These are phyloP conservation scores for Riparia riparia DNA, from an alignment of 2,113 vertebrate genomes.

Conservation along the genomic window DNA sequence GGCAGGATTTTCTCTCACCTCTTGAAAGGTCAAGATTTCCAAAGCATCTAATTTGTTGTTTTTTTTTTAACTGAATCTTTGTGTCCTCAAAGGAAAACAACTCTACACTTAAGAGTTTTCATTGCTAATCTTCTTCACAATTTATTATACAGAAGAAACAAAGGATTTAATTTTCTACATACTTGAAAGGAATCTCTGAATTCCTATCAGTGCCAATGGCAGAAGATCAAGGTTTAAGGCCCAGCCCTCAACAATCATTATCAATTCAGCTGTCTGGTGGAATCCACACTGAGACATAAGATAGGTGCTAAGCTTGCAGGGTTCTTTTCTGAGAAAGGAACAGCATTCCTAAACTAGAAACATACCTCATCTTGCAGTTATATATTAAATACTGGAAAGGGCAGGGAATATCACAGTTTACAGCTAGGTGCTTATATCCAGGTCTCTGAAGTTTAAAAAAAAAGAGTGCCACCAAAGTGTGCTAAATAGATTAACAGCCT, in stretches of 20 bases:
- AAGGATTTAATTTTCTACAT: background rate
- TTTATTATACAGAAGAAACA: background rate
- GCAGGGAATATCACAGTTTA: background rate
- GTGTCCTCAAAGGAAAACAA: background rate
- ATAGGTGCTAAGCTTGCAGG: background rate
- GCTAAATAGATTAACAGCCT: background rate
- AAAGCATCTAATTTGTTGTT: background rate
- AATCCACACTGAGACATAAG: background rate
- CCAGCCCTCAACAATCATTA: background rate
- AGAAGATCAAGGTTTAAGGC: background rate
- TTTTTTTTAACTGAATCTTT: background rate
- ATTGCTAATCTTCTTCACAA: background rate
- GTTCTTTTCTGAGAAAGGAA: background rate
- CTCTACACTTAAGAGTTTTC: background rate
- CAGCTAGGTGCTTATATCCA: background rate
- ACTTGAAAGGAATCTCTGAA: background rate
- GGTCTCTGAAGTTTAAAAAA: background rate
- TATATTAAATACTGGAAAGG: background rate
- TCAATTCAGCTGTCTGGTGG: background rate
- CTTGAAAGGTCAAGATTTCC: background rate
- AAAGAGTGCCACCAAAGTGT: background rate
- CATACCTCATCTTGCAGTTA: background rate
- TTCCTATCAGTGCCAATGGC: background rate
- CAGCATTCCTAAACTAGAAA: background rate
- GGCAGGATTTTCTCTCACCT: background rate